These are phyloP conservation scores for Brenthis hecate DNA, from an alignment of 2,888 invertebrate genomes.

Conservation along the genomic window DNA sequence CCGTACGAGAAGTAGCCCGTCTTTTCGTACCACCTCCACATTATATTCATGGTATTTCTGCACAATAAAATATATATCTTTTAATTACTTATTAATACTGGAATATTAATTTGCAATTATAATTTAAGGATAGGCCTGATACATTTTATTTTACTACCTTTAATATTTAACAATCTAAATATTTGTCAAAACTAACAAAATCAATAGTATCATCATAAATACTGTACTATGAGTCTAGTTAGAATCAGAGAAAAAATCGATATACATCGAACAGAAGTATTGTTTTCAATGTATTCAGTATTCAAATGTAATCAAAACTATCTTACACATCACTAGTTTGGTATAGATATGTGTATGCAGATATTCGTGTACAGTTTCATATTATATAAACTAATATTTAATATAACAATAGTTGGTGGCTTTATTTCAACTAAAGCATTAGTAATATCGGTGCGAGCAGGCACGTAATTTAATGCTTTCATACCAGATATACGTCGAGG, in stretches of 20 bases:
- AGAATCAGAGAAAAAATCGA: background rate
- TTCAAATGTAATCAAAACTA: conserved; percentile 10
- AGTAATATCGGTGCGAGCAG: conserved; percentile 61
- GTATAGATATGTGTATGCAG: conserved; percentile 11
- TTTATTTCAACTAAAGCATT: conserved; percentile 47
- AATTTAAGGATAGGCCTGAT: background rate
- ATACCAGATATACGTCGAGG: conserved; percentile 74
- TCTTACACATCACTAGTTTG: conserved; percentile 10
- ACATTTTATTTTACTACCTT: no score
- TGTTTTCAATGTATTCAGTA: background rate
- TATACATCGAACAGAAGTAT: conserved; percentile 10
- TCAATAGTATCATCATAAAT: background rate
- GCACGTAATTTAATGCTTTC: conserved; percentile 71
- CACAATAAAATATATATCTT: conserved; percentile 44
- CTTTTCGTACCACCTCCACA: conserved; percentile 90
- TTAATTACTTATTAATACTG: background rate
- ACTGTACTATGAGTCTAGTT: background rate
- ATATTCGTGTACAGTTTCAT: background rate
- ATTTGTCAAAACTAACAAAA: background rate
- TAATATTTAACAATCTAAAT: background rate
- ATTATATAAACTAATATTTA: conserved; percentile 12
- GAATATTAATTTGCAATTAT: background rate
- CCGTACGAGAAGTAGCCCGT: conserved; percentile 91
- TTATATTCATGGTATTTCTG: conserved; percentile 92
- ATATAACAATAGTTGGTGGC: conserved; percentile 29